Base-by-base conservation (phyloP, 2,888 invertebrate species). In the Leucophenga maculata region DNA sequence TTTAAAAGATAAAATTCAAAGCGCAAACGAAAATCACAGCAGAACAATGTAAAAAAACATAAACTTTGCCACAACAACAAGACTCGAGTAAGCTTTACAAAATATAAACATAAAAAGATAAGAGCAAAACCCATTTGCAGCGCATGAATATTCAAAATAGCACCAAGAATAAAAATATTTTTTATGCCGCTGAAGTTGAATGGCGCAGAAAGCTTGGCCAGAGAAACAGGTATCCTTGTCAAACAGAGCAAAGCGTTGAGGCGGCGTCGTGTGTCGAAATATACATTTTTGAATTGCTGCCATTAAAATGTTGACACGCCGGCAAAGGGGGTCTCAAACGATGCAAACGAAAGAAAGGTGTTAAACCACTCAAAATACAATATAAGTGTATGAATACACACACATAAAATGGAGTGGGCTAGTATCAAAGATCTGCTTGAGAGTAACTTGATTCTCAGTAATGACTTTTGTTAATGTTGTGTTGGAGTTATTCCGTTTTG, bases 271-370 rank as follows among this genome's bases (percentile, higher is more conserved):
- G 26, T 26, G 55, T 14, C 22, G 18, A 8, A 59, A 59, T 59
- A 59, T 32, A 55, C 55, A 26, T 74, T 81, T 76, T 74, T 83
- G 83, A 82, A 82, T 83, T 78, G 83, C 83, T 77, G 82, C 77
- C 82, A 82, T 83, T 83, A 79, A 83, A 83, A 83, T 79, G 82
- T 79, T 83, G 82, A 80, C 78, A 84, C 59, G 32, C 32, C 14
- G 32, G 59, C 3, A 14, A 55, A 55, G 11, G 55, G 39, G 39
- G 39, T 39, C 39, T 39, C 3, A 39, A 39, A 39, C 39, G 39
- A 39, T 39, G 39, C 11, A 39, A 39, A 39, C 50, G 18, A n/a
- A 50, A n/a, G 18, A 50, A 50, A 59, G 59, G 59, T 59, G 59
- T 59, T 31, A 59, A 59, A 16, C 16, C 59, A 59, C 59, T 50